phyloP scores from a whole-genome alignment of 2,888 invertebrate species.

The Microchrysa polita region DNA sequence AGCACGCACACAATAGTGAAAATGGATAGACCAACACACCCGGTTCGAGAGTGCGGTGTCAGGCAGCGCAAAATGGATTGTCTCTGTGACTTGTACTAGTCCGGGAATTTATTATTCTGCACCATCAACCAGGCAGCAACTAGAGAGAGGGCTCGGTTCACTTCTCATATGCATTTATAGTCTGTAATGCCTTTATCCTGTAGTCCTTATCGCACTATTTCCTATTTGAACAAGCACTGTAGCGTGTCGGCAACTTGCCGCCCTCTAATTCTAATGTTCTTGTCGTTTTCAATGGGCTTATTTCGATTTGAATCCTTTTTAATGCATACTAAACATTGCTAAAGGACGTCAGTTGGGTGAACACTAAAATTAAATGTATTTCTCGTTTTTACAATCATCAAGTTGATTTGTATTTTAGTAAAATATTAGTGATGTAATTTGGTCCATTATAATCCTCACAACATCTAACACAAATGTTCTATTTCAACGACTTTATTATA shows the following conservation, averaged over 20 bases:
- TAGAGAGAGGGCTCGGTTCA: no score
- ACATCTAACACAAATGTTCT: no score
- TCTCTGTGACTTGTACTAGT: background rate
- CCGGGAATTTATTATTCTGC: slow-evolving; percentile 29
- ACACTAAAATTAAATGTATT: no score
- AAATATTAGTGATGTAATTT: no score
- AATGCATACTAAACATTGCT: no score
- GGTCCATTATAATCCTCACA: no score
- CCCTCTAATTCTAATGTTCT: slow-evolving; percentile 1
- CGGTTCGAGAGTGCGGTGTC: no score
- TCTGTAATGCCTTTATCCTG: slow-evolving; percentile 6
- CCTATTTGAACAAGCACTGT: background rate
- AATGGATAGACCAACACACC: background rate
- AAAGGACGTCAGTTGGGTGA: no score
- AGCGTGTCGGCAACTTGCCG: background rate
- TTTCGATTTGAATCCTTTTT: background rate
- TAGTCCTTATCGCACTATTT: slow-evolving; percentile 15
- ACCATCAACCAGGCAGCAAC: slow-evolving; percentile 17
- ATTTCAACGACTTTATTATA: no score
- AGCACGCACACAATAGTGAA: slow-evolving; percentile 15
- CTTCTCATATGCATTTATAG: background rate
- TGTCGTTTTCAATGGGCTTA: background rate
- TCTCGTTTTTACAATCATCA: no score
- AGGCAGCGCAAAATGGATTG: slow-evolving; percentile 25
- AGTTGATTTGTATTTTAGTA: no score